Evolutionary conservation across 2,888 invertebrate species (phyloP).

Genomic region (Agrenia bidenticulata): DNA sequence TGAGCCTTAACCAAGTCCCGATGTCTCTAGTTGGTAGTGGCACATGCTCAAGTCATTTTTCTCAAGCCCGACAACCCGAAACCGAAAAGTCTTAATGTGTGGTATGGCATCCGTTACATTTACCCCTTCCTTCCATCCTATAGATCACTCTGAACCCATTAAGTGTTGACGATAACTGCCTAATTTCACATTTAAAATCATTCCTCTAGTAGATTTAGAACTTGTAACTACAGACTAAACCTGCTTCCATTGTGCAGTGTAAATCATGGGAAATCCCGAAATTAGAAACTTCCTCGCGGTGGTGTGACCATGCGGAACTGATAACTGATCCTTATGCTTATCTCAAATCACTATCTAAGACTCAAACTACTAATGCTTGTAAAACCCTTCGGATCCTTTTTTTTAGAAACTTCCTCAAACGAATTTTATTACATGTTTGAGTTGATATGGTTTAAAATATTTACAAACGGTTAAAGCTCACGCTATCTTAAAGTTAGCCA

Average conservation of each 20-base stretch:
- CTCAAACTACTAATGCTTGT: too few relatives aligned
- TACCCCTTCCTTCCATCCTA: not conserved
- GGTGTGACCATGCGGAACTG: not conserved
- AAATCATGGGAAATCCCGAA: not conserved
- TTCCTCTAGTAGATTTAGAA: not conserved
- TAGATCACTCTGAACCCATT: conserved; percentile 1
- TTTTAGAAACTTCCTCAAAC: too few relatives aligned
- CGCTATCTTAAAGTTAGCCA: too few relatives aligned
- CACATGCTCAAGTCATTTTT: conserved; percentile 30
- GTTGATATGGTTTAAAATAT: too few relatives aligned
- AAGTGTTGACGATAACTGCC: conserved; percentile 10
- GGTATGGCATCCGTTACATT: not conserved
- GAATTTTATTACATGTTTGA: too few relatives aligned
- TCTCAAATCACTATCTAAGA: too few relatives aligned
- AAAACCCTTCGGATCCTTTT: too few relatives aligned
- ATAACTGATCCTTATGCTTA: too few relatives aligned
- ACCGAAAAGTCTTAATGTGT: conserved; percentile 22
- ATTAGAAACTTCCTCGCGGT: not conserved
- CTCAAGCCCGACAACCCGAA: conserved; percentile 23
- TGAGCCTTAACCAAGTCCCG: not conserved
- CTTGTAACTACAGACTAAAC: not conserved
- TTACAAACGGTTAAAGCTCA: too few relatives aligned
- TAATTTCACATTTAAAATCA: conserved; percentile 14
- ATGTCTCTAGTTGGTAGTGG: not conserved
- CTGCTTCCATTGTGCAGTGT: not conserved